These are phyloP conservation scores for Premnoplex brunnescens DNA, from an alignment of 2,797 vertebrate genomes.

Conservation along the genomic window DNA sequence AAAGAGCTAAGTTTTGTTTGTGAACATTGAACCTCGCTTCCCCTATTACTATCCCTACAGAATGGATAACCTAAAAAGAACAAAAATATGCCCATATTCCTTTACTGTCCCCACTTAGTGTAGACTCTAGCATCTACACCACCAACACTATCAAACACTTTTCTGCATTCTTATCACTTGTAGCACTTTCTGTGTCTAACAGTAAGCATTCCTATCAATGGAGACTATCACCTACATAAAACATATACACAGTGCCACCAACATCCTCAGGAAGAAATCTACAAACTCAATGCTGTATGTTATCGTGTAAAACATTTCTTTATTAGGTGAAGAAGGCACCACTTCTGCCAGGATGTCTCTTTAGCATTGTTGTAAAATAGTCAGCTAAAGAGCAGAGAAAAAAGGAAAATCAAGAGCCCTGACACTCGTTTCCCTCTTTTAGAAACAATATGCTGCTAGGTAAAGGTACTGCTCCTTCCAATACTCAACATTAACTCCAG, in stretches of 20 bases:
- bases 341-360: neutral
- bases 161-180: neutral
- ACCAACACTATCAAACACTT: neutral
- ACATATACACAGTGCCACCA: neutral
- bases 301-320: neutral
- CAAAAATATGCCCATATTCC: accelerated
- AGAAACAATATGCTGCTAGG: neutral
- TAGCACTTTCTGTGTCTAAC: neutral
- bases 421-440: neutral
- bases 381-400: neutral
- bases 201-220: neutral
- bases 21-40: neutral
- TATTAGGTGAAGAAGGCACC: neutral
- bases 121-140: neutral
- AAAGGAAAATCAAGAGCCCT: neutral
- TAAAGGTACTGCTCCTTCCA: neutral
- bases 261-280: neutral
- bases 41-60: neutral
- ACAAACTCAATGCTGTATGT: accelerated
- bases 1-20: neutral
- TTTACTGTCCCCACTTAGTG: accelerated
- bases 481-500: neutral
- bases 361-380: neutral
- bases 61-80: neutral
- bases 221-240: neutral